Conservation (phyloP, 2,888 invertebrate genomes). For the Drosophila cracens region DNA sequence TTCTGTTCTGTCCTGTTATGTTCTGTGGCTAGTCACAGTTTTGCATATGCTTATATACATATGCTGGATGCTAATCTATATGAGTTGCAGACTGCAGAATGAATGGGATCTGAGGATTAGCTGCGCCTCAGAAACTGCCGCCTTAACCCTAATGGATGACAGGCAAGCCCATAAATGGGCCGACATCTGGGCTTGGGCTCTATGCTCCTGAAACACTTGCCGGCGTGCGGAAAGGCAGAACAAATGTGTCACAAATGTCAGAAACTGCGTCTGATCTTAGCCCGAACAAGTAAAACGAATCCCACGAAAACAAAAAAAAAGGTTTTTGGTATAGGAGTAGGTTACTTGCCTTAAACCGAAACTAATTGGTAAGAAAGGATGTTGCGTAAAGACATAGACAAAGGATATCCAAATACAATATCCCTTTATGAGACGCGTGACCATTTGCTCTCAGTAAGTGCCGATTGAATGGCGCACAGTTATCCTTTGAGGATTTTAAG, state of each 20-base stretch:
- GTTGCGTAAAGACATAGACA: conserved; percentile 21
- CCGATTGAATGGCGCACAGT: not conserved
- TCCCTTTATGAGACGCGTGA: conserved; percentile 25
- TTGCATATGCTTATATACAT: conserved; percentile 29
- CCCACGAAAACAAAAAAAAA: not conserved
- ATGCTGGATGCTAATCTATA: conserved; percentile 34
- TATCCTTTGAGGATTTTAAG: not conserved
- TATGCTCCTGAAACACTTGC: conserved; percentile 2
- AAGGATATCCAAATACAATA: not conserved
- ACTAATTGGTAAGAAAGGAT: conserved; percentile 32
- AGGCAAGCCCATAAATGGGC: conserved; percentile 35
- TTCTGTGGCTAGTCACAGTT: not conserved
- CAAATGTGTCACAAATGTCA: conserved; percentile 45
- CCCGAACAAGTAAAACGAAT: conserved; percentile 13
- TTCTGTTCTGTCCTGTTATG: not conserved
- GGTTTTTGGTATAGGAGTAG: not conserved
- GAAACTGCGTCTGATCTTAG: conserved; percentile 9
- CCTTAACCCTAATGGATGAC: conserved; percentile 25
- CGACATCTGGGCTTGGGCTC: conserved; percentile 6
- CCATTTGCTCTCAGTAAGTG: not conserved
- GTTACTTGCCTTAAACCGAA: conserved; percentile 27
- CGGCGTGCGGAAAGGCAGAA: conserved; percentile 37
- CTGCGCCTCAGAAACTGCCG: conserved; percentile 10
- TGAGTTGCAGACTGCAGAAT: conserved; percentile 12
- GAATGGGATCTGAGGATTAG: not conserved